phyloP scores from a whole-genome alignment of 2,113 vertebrate genomes.

The Shinisaurus crocodilurus region DNA sequence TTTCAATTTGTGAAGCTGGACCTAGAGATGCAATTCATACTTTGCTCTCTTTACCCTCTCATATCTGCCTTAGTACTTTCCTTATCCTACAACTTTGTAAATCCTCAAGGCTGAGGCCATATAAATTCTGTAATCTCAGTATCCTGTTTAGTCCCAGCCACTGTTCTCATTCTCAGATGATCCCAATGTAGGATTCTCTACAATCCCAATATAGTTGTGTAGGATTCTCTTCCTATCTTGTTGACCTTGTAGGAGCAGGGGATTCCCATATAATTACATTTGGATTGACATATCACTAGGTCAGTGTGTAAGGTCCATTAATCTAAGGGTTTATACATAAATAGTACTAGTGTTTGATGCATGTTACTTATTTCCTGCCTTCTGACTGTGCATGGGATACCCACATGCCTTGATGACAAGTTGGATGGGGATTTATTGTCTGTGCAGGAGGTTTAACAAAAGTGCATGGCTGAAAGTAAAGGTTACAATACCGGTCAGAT shows the following conservation, averaged over 20 bases:
- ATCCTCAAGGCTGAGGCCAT: background rate
- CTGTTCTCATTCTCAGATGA: background rate
- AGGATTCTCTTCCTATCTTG: background rate
- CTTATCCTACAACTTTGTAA: background rate
- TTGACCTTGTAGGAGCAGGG: background rate
- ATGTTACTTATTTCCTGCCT: background rate
- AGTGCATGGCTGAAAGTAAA: background rate
- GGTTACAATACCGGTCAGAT: too few species aligned
- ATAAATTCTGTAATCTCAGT: background rate
- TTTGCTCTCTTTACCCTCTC: background rate
- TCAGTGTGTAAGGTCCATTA: background rate
- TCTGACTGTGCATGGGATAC: background rate
- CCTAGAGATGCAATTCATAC: too few species aligned
- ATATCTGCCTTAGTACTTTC: background rate
- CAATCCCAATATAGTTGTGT: too few species aligned
- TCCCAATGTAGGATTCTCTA: background rate
- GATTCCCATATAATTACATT: background rate
- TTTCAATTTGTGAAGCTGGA: background rate
- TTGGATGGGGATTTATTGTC: background rate
- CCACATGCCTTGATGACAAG: background rate
- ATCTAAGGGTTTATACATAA: background rate
- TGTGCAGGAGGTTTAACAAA: background rate
- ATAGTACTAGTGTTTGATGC: background rate
- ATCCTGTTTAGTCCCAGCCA: background rate
- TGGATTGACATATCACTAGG: background rate